Evolutionary conservation across 1,140 invertebrate species (phyloP).

Genomic region (Pissodes strobi): DNA sequence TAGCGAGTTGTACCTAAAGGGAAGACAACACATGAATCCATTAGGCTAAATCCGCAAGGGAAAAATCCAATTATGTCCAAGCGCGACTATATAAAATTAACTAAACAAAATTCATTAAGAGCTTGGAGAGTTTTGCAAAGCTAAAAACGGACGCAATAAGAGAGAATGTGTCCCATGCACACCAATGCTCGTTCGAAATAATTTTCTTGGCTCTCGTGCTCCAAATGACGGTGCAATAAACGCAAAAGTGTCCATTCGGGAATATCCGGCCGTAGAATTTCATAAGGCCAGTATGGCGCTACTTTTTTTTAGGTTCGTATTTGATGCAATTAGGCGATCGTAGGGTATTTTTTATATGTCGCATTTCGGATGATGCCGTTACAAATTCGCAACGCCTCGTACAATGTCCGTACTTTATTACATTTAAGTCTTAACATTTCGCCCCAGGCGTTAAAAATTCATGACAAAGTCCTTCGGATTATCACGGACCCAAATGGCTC

Average conservation of each 20-base stretch:
- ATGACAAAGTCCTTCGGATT: too few relatives aligned
- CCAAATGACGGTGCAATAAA: conserved; percentile 29
- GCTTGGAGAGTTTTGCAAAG: conserved; percentile 18
- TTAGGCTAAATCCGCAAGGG: conserved; percentile 10
- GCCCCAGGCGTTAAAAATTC: too few relatives aligned
- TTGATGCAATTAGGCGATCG: conserved; percentile 3
- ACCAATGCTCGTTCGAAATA: conserved; percentile 31
- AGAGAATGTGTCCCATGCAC: conserved; percentile 30
- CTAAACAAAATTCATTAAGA: conserved; percentile 31
- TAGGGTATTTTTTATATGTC: not conserved
- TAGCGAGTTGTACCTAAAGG: not conserved
- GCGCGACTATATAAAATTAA: conserved; percentile 24
- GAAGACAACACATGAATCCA: conserved; percentile 10
- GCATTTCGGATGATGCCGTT: not conserved
- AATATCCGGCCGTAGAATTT: conserved; percentile 29
- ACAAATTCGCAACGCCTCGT: not conserved
- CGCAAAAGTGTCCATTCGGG: conserved; percentile 32
- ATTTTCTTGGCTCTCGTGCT: conserved; percentile 30
- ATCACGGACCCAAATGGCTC: too few relatives aligned
- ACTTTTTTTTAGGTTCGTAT: conserved; percentile 13
- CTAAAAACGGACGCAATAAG: conserved; percentile 34
- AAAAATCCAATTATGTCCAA: conserved; percentile 18
- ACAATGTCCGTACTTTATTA: too few relatives aligned
- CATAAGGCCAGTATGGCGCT: conserved; percentile 27
- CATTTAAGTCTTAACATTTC: too few relatives aligned